Percentiles rank a stretch among this genome's conserved stretches.
Evolutionary conservation across 2,113 vertebrate genomes (phyloP).

Genomic region (Machaerirhynchus nigripectus): DNA sequence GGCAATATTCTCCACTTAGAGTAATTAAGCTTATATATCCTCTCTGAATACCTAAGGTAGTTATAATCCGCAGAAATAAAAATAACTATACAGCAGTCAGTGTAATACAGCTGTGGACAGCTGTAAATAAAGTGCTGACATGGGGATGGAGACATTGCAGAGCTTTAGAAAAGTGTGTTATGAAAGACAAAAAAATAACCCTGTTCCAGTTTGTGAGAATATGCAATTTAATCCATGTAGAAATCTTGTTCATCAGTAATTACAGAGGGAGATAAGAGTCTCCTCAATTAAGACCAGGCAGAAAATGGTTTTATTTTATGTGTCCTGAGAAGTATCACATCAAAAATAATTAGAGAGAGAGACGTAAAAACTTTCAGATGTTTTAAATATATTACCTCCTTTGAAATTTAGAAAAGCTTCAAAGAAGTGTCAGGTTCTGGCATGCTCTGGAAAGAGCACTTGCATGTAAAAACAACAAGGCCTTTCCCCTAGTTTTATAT

Average conservation of each 20-base stretch:
- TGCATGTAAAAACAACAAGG: slow-evolving; percentile 17
- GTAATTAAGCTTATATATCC: not conserved
- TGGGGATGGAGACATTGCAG: not conserved
- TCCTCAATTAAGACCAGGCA: slow-evolving; percentile 35
- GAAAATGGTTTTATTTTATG: slow-evolving; percentile 33
- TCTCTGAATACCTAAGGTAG: not conserved
- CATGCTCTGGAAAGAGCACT: not conserved
- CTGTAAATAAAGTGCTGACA: not conserved
- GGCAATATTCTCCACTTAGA: not conserved
- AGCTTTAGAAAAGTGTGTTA: not conserved
- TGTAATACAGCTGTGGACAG: not conserved
- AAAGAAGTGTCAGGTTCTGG: slow-evolving; percentile 42
- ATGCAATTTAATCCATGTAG: not conserved
- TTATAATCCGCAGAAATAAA: not conserved
- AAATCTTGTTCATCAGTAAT: slow-evolving; percentile 51
- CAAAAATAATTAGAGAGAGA: slow-evolving; percentile 41
- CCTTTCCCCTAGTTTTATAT: not conserved
- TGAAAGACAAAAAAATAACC: not conserved
- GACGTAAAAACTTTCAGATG: not conserved
- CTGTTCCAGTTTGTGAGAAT: not conserved
- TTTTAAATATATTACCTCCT: slow-evolving; percentile 16
- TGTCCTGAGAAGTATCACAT: slow-evolving; percentile 24
- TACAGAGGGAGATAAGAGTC: slow-evolving; percentile 29
- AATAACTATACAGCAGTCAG: not conserved
- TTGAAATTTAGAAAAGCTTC: slow-evolving; percentile 54